phyloP scores from a whole-genome alignment of 2,797 vertebrate genomes.

The Percopsis omiscomaycus region DNA sequence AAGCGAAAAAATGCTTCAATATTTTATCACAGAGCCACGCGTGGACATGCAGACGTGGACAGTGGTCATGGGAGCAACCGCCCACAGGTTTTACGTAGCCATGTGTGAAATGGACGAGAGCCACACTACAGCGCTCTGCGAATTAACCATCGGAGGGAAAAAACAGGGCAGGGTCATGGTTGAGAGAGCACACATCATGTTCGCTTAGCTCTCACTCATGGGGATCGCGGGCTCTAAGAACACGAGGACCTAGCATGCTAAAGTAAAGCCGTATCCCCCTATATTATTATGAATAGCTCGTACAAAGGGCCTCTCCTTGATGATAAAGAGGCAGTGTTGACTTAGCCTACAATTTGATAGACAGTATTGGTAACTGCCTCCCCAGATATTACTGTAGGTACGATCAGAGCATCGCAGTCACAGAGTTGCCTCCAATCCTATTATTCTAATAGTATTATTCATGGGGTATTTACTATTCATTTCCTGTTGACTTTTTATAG shows the following conservation, averaged over 20 bases:
- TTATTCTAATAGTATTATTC: conserved; percentile 18
- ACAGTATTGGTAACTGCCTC: background rate
- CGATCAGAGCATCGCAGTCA: conserved; percentile 11
- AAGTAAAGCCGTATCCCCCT: conserved; percentile 9
- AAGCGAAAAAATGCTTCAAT: conserved; percentile 67
- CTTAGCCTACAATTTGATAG: background rate
- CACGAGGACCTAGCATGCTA: conserved; percentile 17
- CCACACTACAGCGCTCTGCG: conserved; percentile 65
- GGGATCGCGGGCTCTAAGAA: conserved; percentile 55
- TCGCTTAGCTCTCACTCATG: conserved; percentile 72
- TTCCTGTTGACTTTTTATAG: conserved; percentile 17
- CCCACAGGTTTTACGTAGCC: conserved; percentile 76
- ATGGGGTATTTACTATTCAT: conserved; percentile 25
- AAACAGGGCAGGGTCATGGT: conserved; percentile 65
- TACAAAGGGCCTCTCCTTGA: background rate
- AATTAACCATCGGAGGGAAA: conserved; percentile 71
- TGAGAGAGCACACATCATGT: conserved; percentile 71
- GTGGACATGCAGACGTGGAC: conserved; percentile 67
- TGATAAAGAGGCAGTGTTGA: background rate
- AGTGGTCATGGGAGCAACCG: conserved; percentile 54
- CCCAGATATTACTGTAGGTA: background rate
- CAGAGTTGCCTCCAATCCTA: conserved; percentile 12
- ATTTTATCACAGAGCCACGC: conserved; percentile 71
- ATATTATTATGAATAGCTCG: conserved; percentile 5
- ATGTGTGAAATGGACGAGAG: conserved; percentile 75